Conservation (phyloP, 2,113 vertebrate species). For the Halcyon senegalensis region DNA sequence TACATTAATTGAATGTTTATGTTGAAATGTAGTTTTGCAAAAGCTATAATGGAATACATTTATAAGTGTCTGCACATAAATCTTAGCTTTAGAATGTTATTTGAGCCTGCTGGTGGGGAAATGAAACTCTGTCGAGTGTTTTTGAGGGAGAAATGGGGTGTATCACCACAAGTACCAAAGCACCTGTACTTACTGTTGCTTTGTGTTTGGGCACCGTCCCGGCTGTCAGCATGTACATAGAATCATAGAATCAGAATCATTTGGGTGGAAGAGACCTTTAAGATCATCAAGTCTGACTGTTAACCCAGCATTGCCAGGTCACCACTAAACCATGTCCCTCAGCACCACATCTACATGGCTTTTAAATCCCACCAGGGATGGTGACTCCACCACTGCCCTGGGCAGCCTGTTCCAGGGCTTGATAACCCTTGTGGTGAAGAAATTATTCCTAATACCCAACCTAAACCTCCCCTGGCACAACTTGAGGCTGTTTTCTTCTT, state of each 20-base stretch:
- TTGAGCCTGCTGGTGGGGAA: constrained; percentile 55
- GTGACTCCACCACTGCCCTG: not conserved
- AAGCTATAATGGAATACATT: constrained; percentile 72
- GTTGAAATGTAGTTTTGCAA: constrained; percentile 72
- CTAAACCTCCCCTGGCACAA: not conserved
- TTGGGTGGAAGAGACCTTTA: not conserved
- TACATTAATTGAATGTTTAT: constrained; percentile 81
- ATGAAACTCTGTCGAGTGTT: not conserved
- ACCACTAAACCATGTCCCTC: not conserved
- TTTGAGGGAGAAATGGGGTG: constrained; percentile 2
- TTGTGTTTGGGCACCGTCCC: accelerated
- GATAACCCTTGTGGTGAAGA: not conserved
- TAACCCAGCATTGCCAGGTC: not conserved
- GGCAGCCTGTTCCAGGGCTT: not conserved
- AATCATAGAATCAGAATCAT: not conserved
- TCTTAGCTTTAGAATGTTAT: constrained; percentile 64
- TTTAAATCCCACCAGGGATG: not conserved
- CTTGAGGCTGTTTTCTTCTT: not conserved
- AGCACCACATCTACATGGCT: not conserved
- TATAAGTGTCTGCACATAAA: constrained; percentile 66
- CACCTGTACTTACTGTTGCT: accelerated
- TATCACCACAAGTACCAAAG: accelerated
- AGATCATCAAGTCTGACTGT: not conserved
- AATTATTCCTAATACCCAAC: not conserved
- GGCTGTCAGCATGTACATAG: not conserved